These are phyloP conservation scores for Hirtodrosophila duncani DNA, from an alignment of 2,888 invertebrate species.

Conservation along the genomic window DNA sequence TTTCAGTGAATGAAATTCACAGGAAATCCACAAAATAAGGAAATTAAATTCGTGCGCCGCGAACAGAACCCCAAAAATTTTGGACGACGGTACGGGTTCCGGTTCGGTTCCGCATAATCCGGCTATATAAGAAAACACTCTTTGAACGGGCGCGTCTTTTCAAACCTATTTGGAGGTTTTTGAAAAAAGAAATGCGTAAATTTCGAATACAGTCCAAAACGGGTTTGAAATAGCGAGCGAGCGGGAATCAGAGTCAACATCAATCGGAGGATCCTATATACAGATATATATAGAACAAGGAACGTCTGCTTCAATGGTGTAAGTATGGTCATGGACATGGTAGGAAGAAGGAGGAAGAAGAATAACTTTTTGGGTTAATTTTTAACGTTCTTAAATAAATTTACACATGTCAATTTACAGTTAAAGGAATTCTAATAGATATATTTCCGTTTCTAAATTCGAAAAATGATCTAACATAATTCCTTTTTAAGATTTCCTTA, in stretches of 20 bases:
- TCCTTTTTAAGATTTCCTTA: too few relatives aligned
- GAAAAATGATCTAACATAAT: too few relatives aligned
- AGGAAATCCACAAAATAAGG: constrained; percentile 21
- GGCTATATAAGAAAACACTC: constrained; percentile 1
- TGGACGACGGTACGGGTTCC: constrained; percentile 38
- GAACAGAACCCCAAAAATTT: constrained; percentile 16
- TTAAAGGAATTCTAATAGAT: too few relatives aligned
- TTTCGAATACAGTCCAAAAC: constrained; percentile 59
- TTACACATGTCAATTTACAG: too few relatives aligned
- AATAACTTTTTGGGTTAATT: background rate
- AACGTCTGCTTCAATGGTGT: constrained; percentile 54
- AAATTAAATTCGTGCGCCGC: too few relatives aligned
- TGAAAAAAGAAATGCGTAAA: constrained; percentile 39
- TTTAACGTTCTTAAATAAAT: background rate
- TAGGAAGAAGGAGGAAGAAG: too few relatives aligned
- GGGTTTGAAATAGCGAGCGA: constrained; percentile 25
- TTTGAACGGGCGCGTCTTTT: constrained; percentile 15
- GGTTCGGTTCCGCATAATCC: constrained; percentile 21
- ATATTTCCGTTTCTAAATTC: too few relatives aligned
- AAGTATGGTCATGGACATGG: too few relatives aligned
- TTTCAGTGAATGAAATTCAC: constrained; percentile 50
- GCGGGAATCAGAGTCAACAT: background rate
- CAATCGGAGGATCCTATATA: constrained; percentile 29
- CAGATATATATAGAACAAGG: constrained; percentile 22
- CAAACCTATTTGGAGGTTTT: constrained; percentile 43